Evolutionary conservation across 53 echinoderm and acorn worm species (phyloP), one percentile per base, ranked within the genome.

Genomic region (Hippasteria phrygiana): DNA sequence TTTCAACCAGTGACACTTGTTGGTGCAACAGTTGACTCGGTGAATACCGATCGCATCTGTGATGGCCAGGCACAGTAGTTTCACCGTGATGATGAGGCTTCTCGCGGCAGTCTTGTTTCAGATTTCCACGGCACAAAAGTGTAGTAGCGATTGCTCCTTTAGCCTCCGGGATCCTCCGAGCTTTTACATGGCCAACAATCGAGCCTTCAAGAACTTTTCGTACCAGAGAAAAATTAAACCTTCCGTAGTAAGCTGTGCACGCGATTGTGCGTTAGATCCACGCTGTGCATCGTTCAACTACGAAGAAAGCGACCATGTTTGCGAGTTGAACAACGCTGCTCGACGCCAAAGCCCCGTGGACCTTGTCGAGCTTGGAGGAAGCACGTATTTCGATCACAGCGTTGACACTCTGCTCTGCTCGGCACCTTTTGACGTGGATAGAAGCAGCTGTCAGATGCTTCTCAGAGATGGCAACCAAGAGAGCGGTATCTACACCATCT

Each of bases 401-500:
- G 17, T 4, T 10, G 84, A 47, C 14, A 84, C 84, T 3, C 26
- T 48, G 18, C 22, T 38, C 11, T 51, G 35, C 7, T 70, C 84
- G 43, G 33, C 35, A 29, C 82, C 65, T 13, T 26, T 35, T 12
- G 69, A 67, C 4, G 26, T 32, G 12, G n/a, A 69, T 4, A 14
- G 48, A 35, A 63, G 70, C 27, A 84, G 70, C 55, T 84, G 84
- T 34, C 20, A 51, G 69, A 84, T 36, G 69, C 12, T 70, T 26
- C 13, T 50, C 20, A 36, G 37, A 0, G 84, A 32, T 5, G 70
- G 70, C 24, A 20, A 69, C 35, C 4, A 2, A 0, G 22, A 34
- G 17, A 84, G 53, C 26, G 71, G 84, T 12, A 31, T 84, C 18
- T 84, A 65, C 36, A 84, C 82, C 20, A 82, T 82, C 66, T 82